These are phyloP conservation scores for Cephus sareptanus DNA, from an alignment of 2,888 invertebrate genomes.

Conservation along the genomic window DNA sequence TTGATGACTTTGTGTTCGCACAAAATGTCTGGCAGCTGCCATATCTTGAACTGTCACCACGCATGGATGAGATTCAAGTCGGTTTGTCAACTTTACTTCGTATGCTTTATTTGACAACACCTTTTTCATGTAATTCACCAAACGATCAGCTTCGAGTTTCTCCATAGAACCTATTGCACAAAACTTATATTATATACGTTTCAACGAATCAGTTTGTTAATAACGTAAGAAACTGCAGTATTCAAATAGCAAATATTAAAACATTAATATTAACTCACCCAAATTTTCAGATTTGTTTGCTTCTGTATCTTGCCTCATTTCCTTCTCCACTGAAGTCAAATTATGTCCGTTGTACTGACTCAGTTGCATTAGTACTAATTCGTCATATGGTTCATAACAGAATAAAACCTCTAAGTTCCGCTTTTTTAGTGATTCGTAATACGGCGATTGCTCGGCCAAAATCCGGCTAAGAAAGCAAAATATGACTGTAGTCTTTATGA, in stretches of 20 bases:
- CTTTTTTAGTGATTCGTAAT: slow-evolving; percentile 91
- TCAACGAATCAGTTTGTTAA: not conserved
- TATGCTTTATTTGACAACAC: slow-evolving; percentile 83
- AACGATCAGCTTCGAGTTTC: slow-evolving; percentile 80
- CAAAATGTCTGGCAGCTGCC: slow-evolving; percentile 95
- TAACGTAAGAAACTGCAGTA: not conserved
- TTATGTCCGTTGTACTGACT: slow-evolving; percentile 81
- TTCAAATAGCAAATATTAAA: not conserved
- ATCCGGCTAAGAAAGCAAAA: slow-evolving; percentile 75
- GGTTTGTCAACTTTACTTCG: slow-evolving; percentile 84
- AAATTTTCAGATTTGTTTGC: slow-evolving; percentile 72
- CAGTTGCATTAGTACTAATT: slow-evolving; percentile 91
- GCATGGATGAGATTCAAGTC: slow-evolving; percentile 91
- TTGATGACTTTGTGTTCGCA: slow-evolving; percentile 86
- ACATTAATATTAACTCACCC: slow-evolving; percentile 64
- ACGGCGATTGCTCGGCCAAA: slow-evolving; percentile 94
- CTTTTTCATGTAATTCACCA: slow-evolving; percentile 83
- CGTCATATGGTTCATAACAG: slow-evolving; percentile 97
- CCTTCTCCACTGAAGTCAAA: slow-evolving; percentile 92
- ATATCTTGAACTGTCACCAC: slow-evolving; percentile 96
- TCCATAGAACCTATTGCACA: slow-evolving; percentile 72
- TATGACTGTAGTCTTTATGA: not conserved
- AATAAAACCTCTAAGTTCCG: slow-evolving; percentile 92
- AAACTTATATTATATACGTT: slow-evolving; percentile 13
- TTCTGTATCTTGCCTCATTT: slow-evolving; percentile 82